A percentile compares a stretch with the other conserved stretches of the same genome.
Evolutionary conservation across 1,140 invertebrate species (phyloP).

Genomic region (Lerema accius): DNA sequence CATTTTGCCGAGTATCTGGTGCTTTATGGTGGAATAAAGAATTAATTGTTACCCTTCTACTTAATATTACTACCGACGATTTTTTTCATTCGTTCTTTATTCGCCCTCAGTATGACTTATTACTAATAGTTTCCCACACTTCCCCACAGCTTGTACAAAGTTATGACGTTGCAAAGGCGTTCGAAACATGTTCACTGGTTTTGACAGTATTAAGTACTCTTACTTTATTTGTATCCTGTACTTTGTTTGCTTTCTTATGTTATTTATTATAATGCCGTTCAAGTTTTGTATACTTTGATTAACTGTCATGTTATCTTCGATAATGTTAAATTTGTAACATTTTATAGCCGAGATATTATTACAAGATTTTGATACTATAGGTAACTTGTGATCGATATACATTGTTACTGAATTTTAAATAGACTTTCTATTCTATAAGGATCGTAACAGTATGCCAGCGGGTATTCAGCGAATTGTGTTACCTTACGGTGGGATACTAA

Average conservation of each 20-base stretch:
- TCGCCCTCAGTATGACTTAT: neutral
- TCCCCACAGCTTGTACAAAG: neutral
- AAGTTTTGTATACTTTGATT: too few species aligned
- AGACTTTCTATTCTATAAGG: neutral
- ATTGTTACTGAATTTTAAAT: neutral
- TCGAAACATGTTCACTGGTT: conserved; percentile 3
- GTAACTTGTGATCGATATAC: neutral
- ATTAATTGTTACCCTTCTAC: too few species aligned
- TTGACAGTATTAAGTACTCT: neutral
- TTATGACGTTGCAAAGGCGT: neutral
- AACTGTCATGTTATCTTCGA: neutral
- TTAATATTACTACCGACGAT: too few species aligned
- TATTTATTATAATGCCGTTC: neutral
- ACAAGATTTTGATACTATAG: neutral
- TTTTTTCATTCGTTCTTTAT: neutral
- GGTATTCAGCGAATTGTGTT: neutral
- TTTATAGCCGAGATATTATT: too few species aligned
- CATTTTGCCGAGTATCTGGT: too few species aligned
- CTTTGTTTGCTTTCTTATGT: neutral
- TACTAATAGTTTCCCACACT: neutral
- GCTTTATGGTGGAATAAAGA: too few species aligned
- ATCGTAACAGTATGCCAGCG: neutral
- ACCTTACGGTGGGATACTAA: conserved; percentile 6
- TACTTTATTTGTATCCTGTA: conserved; percentile 13
- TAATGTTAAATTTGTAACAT: too few species aligned